phyloP scores from a whole-genome alignment of 2,113 vertebrate genomes.

The Entosphenus tridentatus region DNA sequence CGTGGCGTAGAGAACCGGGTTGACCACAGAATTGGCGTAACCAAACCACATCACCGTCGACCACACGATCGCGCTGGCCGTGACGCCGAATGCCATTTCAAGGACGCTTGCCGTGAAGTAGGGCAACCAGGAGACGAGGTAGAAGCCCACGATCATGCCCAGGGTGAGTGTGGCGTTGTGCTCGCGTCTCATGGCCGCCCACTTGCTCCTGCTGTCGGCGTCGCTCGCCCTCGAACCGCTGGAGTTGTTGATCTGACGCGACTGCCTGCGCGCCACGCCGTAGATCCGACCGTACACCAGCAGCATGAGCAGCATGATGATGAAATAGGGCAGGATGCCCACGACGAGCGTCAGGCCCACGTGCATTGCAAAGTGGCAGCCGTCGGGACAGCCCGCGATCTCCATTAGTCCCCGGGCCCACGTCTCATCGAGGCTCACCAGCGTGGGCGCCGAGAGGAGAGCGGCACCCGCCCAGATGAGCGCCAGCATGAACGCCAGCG shows the following conservation, averaged over 20 bases:
- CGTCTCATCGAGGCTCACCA: constrained; percentile 67
- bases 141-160: constrained; percentile 97
- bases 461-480: no score
- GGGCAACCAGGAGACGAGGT: constrained; percentile 88
- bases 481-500: no score
- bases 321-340: constrained; percentile 53
- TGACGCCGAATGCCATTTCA: constrained; percentile 54
- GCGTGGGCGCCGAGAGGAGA: constrained; percentile 34
- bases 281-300: constrained; percentile 57
- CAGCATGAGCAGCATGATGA: constrained; percentile 55
- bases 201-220: constrained; percentile 41
- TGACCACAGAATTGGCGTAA: constrained; percentile 87
- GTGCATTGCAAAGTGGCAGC: constrained; percentile 77
- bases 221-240: no score
- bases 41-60: constrained; percentile 93
- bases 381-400: constrained; percentile 44
- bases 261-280: constrained; percentile 46
- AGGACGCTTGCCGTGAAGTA: constrained; percentile 88
- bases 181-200: constrained; percentile 54
- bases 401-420: constrained; percentile 15
- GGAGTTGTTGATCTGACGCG: constrained; percentile 51
- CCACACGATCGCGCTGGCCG: constrained; percentile 52
- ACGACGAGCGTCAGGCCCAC: constrained; percentile 49
- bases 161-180: constrained; percentile 88
- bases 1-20: constrained; percentile 79